A percentile compares a stretch with the other conserved stretches of the same genome.
phyloP scores from a whole-genome alignment of 2,113 vertebrate genomes.

The Athene noctua region DNA sequence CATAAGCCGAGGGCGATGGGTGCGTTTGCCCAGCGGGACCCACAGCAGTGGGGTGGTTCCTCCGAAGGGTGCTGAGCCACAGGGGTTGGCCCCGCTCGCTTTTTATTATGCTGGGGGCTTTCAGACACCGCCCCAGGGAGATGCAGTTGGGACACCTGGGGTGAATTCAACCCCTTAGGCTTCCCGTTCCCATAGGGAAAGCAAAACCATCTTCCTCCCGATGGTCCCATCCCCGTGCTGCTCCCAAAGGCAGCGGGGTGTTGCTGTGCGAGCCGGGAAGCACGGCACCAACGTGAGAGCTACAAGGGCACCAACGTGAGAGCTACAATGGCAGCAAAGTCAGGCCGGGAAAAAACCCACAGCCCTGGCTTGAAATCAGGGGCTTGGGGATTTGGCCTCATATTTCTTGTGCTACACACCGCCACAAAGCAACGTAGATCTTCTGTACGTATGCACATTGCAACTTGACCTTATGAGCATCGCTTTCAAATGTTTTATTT shows the following conservation, averaged over 20 bases:
- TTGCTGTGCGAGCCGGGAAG: background rate
- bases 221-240: rapidly evolving
- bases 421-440: background rate
- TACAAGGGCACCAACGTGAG: rapidly evolving
- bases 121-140: background rate
- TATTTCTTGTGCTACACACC: background rate
- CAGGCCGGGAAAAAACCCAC: background rate
- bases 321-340: background rate
- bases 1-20: rapidly evolving
- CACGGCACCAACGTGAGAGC: rapidly evolving
- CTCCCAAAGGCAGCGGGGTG: background rate
- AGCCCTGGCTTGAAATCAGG: background rate
- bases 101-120: background rate
- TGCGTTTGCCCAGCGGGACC: background rate
- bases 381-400: background rate
- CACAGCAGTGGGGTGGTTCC: background rate
- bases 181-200: rapidly evolving
- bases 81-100: rapidly evolving
- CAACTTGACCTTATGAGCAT: background rate
- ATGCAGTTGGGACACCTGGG: background rate
- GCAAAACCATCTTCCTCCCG: background rate
- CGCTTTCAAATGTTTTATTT: background rate
- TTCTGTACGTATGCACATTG: background rate
- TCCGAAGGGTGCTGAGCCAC: background rate
- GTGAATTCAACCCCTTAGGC: background rate